phyloP scores from a whole-genome alignment of 92 coral and sea anemone genomes.

The Palythoa grandis region DNA sequence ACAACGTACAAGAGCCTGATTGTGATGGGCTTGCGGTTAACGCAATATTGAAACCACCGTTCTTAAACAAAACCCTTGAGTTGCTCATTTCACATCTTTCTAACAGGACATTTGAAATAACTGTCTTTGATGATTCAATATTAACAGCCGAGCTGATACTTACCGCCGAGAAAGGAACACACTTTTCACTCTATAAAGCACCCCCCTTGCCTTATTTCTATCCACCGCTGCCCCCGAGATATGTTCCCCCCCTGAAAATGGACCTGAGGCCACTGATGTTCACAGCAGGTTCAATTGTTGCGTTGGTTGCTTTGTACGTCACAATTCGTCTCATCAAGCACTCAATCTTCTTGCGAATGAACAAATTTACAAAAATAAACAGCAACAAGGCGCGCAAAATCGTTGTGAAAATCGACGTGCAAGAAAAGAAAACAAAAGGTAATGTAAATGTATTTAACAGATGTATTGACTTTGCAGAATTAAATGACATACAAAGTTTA shows the following conservation, averaged over 20 bases:
- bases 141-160: constrained; percentile 14
- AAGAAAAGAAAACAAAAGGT: constrained; percentile 48
- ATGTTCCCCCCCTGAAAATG: constrained; percentile 52
- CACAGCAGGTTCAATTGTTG: constrained; percentile 57
- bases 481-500: too few species aligned
- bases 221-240: not conserved
- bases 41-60: constrained; percentile 38
- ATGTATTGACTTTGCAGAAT: too few species aligned
- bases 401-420: constrained; percentile 40
- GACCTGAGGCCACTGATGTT: constrained; percentile 71
- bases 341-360: constrained; percentile 64
- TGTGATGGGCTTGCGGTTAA: constrained; percentile 63
- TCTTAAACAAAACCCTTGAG: constrained; percentile 35
- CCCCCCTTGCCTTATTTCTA: not conserved
- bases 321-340: constrained; percentile 70
- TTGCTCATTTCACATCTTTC: constrained; percentile 30
- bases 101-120: constrained; percentile 48
- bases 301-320: constrained; percentile 61
- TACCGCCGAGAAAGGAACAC: constrained; percentile 27
- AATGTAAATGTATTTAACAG: not conserved
- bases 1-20: not conserved
- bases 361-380: constrained; percentile 75
- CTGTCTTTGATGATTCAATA: constrained; percentile 9
- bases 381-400: constrained; percentile 63
- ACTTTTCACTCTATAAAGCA: constrained; percentile 12